Base-by-base conservation (phyloP, 30 jellyfish, hydroid and myxozoan genomes). In the Mastigias papua region DNA sequence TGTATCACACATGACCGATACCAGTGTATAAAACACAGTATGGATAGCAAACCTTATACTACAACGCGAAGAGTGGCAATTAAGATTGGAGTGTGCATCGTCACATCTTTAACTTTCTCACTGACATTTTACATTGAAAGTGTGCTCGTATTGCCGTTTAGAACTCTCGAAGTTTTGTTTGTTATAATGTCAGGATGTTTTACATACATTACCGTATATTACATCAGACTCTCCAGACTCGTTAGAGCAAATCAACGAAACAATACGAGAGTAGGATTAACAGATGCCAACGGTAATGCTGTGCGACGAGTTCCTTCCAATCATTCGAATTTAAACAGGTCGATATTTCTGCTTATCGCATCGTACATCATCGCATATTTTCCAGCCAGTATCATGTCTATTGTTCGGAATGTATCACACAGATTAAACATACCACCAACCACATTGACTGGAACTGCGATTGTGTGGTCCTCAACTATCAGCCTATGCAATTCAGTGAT, bases 1-100 rank as follows among this genome's bases (percentile, higher is more conserved):
- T 22, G 33, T 19, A 76, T 76, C 19, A 76, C 86, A 9, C 48
- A 60, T 34, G 86, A 76, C 22, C 48, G 86, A 25, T 76, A 76
- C 26, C 32, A 22, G 73, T 58, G 69, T 25, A 50, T 76, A 13
- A 54, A 37, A 33, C 10, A 48, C 48, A 48, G 73, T 60, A 51
- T 16, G 15, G 51, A 30, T 31, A 23, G 28, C 58, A 22, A 26
- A 25, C 60, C 86, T 20, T 37, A 49, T n/a, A 76, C 75, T 26
- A 33, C 64, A 4, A 0, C 7, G 26, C 32, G 16, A 16, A 22
- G 23, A 48, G 58, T 23, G 1, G 49, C 22, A n/a, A 48, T 76
- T 27, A 30, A 76, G 16, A 35, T 35, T 32, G 69, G 37, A 21
- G 25, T 29, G 3, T 76, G 86, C 29, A 30, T 51, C 29, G 51